Percentiles rank a stretch among this genome's conserved stretches.
phyloP scores from a whole-genome alignment of 2,888 invertebrate species.

The Nasonovia ribisnigri region DNA sequence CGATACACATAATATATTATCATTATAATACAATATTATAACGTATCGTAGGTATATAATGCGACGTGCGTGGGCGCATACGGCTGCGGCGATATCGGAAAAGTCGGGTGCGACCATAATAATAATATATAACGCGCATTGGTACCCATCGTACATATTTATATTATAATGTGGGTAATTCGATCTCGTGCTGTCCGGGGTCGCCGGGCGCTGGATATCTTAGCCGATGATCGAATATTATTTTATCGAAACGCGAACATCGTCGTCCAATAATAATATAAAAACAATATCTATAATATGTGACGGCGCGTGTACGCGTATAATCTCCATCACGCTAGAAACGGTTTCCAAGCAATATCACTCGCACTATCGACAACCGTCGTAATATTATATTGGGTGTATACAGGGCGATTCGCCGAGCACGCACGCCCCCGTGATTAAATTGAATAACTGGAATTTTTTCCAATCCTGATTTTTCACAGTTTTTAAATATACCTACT shows the following conservation, averaged over 20 bases:
- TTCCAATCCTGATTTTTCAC: not conserved
- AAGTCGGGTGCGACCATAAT: not conserved
- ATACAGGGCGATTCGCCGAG: no score
- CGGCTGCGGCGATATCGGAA: not conserved
- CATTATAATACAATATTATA: not conserved
- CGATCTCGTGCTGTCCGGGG: slow-evolving; percentile 1
- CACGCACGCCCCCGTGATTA: not conserved
- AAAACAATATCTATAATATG: not conserved
- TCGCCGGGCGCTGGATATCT: not conserved
- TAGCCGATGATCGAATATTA: not conserved
- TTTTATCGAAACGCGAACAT: not conserved
- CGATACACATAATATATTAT: slow-evolving; percentile 5
- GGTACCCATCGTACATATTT: no score
- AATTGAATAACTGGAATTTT: not conserved
- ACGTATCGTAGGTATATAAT: no score
- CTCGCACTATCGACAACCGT: not conserved
- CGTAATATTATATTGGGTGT: not conserved
- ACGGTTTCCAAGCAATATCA: not conserved
- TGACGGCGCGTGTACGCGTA: not conserved
- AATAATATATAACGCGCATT: not conserved
- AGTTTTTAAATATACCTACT: not conserved
- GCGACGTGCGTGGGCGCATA: not conserved
- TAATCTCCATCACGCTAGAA: not conserved
- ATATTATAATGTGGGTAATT: not conserved
- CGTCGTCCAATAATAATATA: not conserved